These are phyloP conservation scores for Leucopsar rothschildi DNA, from an alignment of 2,113 vertebrate species.

Conservation along the genomic window DNA sequence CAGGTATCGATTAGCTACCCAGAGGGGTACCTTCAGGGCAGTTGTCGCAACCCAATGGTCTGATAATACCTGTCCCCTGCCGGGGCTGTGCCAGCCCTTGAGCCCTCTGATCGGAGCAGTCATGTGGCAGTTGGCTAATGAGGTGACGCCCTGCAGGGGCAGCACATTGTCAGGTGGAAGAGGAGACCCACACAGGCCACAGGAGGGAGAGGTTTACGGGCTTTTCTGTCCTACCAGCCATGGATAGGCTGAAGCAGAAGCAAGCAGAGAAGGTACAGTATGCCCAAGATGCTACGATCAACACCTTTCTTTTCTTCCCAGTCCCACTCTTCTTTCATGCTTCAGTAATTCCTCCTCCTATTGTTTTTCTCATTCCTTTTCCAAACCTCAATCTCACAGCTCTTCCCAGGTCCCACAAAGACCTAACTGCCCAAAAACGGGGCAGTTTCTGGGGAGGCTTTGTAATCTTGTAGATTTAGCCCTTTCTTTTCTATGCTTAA, in stretches of 20 bases:
- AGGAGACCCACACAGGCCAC: constrained; percentile 57
- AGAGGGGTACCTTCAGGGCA: neutral
- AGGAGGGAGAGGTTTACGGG: constrained; percentile 58
- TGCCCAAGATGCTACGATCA: neutral
- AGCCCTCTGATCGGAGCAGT: constrained; percentile 66
- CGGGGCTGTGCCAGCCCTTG: neutral
- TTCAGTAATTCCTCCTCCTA: neutral
- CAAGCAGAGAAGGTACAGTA: constrained; percentile 71
- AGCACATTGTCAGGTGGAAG: constrained; percentile 73
- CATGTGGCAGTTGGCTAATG: constrained; percentile 61
- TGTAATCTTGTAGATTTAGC: neutral
- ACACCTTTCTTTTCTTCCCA: neutral
- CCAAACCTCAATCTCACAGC: neutral
- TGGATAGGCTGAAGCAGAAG: constrained; percentile 62
- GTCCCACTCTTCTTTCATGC: neutral
- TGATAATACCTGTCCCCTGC: neutral
- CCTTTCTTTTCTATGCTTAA: neutral
- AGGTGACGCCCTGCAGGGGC: constrained; percentile 38
- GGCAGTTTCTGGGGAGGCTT: neutral
- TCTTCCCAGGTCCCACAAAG: neutral
- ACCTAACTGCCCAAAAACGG: neutral
- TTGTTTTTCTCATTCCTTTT: neutral
- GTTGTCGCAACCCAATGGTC: accelerated
- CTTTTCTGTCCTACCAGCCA: constrained; percentile 56
- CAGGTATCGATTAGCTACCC: neutral